phyloP scores from a whole-genome alignment of 2,888 invertebrate genomes.

The Drosophila prostipennis region DNA sequence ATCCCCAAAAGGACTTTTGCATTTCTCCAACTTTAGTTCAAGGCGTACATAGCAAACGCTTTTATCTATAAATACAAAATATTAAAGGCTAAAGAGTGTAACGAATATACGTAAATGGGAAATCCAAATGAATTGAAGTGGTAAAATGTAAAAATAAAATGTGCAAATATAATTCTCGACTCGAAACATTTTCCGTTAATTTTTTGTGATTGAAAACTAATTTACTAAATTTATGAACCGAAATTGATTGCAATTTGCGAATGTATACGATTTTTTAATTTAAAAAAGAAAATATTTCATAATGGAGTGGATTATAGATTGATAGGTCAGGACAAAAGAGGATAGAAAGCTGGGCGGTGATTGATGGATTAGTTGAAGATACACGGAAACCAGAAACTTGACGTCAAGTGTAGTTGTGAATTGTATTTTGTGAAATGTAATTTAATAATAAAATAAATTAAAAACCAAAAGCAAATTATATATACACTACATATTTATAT shows the following conservation, averaged over 20 bases:
- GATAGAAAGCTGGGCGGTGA: conserved; percentile 41
- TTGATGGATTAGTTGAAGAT: conserved; percentile 66
- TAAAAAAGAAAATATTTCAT: conserved; percentile 69
- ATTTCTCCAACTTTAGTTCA: conserved; percentile 65
- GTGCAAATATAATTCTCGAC: conserved; percentile 43
- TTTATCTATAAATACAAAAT: conserved; percentile 63
- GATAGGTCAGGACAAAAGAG: conserved; percentile 28
- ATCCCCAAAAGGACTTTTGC: conserved; percentile 27
- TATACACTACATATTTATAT: conserved; percentile 75
- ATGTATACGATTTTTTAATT: conserved; percentile 83
- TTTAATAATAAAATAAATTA: conserved; percentile 64
- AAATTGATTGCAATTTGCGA: conserved; percentile 81
- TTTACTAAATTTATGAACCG: conserved; percentile 69
- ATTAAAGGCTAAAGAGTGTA: conserved; percentile 78
- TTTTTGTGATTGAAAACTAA: conserved; percentile 78
- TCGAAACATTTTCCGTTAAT: conserved; percentile 62
- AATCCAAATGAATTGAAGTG: conserved; percentile 65
- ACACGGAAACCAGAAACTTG: conserved; percentile 68
- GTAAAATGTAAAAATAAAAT: conserved; percentile 59
- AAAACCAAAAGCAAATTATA: conserved; percentile 60
- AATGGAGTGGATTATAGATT: conserved; percentile 65
- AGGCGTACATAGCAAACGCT: conserved; percentile 81
- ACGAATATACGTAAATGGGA: conserved; percentile 82
- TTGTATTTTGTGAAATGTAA: conserved; percentile 83
- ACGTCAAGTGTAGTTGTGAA: conserved; percentile 83